Conservation (phyloP, 2,888 invertebrate genomes). For the Xylota sylvarum region DNA sequence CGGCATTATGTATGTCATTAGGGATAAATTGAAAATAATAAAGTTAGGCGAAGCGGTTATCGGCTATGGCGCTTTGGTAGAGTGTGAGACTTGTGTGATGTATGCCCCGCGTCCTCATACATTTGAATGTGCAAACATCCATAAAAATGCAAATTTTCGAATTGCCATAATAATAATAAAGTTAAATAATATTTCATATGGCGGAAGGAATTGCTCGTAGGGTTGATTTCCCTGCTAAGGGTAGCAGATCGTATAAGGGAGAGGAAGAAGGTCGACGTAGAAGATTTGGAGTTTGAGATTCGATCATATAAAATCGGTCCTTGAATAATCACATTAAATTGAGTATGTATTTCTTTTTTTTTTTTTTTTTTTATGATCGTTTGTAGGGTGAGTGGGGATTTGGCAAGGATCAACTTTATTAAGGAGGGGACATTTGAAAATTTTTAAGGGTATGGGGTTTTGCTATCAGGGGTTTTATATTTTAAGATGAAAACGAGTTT, state of each 20-base stretch:
- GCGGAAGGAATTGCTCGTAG: neutral
- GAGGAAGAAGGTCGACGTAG: neutral
- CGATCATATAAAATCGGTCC: conserved; percentile 30
- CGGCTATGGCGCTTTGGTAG: neutral
- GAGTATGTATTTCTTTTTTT: conserved; percentile 15
- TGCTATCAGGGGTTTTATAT: neutral
- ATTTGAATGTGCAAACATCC: conserved; percentile 54
- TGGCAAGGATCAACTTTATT: neutral
- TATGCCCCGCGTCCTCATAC: conserved; percentile 20
- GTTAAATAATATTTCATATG: conserved; percentile 61
- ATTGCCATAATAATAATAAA: conserved; percentile 67
- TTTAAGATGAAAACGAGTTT: neutral
- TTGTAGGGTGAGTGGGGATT: neutral
- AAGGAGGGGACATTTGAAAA: neutral
- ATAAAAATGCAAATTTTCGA: conserved; percentile 74
- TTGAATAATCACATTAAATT: conserved; percentile 51
- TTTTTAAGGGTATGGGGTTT: neutral
- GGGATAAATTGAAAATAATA: conserved; percentile 73
- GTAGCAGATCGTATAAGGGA: neutral
- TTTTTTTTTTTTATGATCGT: conserved; percentile 14
- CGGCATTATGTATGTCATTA: conserved; percentile 59
- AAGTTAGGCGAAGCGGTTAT: conserved; percentile 58
- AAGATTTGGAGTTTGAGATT: conserved; percentile 11
- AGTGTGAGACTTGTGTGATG: neutral
- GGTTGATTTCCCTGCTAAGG: neutral